Evolutionary conservation across 2,113 vertebrate genomes (phyloP), one percentile per base, ranked within the genome.

Genomic region (Lanius collurio): DNA sequence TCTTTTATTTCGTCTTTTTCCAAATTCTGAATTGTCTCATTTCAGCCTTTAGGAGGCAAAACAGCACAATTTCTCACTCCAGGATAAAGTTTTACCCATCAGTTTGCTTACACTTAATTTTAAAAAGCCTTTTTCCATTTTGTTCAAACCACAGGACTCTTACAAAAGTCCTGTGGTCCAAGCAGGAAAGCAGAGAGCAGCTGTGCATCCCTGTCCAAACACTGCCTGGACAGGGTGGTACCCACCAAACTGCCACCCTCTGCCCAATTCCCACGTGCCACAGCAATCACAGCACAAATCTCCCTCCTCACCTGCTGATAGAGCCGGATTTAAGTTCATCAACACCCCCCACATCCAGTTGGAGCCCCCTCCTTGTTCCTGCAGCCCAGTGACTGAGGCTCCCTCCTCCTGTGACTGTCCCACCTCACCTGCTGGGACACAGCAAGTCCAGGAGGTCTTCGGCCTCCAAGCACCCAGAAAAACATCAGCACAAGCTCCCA

Each of bases 31-130:
- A 90, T 80, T 93, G 85, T 26, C 88, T 88, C 41, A 0, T 86
- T 93, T 80, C 75, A 93, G 67, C 92, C 96, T 97, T 94, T 95
- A 96, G 94, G 94, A 96, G 95, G 96, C 95, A 96, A 96, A 94
- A 15, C 82, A 94, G 44, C 88, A 88, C 90, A 88, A 73, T 90
- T 86, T 93, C 75, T 96, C 59, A 30, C 67, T 56, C 71, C 24
- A 5, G 7, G 49, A 11, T n/a, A 44, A 71, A 84, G 28, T 30
- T 70, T 62, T 35, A 30, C 13, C 53, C 57, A 31, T 37, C 37
- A 12, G 10, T 68, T 80, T 77, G 15, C 75, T 86, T 37, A 60
- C 15, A 31, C 15, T 37, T 47, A 0, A 46, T 73, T 85, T 76
- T 11, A 20, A 64, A 90, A 84, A 64, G 15, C 73, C 39, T 65